phyloP scores from a whole-genome alignment of 2,113 vertebrate species.

The Scomber japonicus region DNA sequence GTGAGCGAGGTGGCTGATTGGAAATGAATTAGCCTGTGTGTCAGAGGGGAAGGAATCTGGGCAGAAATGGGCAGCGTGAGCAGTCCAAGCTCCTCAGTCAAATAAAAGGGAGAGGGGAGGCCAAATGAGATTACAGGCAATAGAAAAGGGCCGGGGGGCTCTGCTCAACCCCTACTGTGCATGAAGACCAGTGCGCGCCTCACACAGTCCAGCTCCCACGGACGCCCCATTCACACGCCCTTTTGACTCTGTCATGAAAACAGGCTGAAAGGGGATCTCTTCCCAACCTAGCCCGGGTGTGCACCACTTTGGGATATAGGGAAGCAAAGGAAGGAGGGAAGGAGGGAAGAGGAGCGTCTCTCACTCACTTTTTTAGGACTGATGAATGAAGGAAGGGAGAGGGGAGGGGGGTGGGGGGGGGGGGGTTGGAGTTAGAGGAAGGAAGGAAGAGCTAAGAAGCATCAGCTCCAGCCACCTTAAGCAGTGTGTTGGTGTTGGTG shows the following conservation, averaged over 20 bases:
- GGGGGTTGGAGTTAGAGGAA: neutral
- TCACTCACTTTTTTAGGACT: conserved; percentile 32
- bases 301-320: conserved; percentile 65
- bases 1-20: conserved; percentile 70
- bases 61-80: conserved; percentile 79
- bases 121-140: conserved; percentile 94
- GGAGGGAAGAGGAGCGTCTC: conserved; percentile 34
- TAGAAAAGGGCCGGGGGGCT: conserved; percentile 92
- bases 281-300: conserved; percentile 74
- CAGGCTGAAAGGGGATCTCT: conserved; percentile 87
- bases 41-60: conserved; percentile 80
- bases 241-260: conserved; percentile 93
- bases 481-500: conserved; percentile 44
- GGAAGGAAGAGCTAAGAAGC: conserved; percentile 72
- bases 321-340: conserved; percentile 43
- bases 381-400: conserved; percentile 35
- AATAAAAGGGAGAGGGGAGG: conserved; percentile 87
- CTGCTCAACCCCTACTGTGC: conserved; percentile 96
- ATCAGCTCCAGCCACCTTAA: conserved; percentile 38
- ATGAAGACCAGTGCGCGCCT: conserved; percentile 89
- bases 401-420: too few species aligned
- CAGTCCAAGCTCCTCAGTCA: conserved; percentile 87
- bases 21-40: conserved; percentile 80
- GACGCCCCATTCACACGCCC: conserved; percentile 98
- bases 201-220: conserved; percentile 90